These are phyloP conservation scores for Recurvirostra avosetta DNA, from an alignment of 2,113 vertebrate genomes.

Conservation along the genomic window DNA sequence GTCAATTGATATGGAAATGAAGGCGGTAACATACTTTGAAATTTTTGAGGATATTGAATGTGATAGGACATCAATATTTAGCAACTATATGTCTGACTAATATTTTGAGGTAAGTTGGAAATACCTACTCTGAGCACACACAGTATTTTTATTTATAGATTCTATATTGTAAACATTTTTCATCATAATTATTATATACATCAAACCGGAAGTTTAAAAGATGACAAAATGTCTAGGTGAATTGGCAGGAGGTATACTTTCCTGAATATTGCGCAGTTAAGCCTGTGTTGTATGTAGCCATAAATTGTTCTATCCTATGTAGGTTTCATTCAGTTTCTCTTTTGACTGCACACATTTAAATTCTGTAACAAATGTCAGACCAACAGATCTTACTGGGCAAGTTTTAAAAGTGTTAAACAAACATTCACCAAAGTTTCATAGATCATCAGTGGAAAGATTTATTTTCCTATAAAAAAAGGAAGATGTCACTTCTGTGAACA, in stretches of 20 bases:
- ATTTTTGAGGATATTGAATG: slow-evolving; percentile 26
- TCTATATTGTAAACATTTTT: background rate
- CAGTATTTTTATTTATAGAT: background rate
- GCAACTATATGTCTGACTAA: background rate
- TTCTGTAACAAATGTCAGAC: background rate
- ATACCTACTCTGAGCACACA: background rate
- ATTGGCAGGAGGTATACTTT: background rate
- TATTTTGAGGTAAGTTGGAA: slow-evolving; percentile 30
- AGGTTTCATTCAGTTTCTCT: background rate
- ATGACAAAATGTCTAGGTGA: background rate
- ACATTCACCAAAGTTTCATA: background rate
- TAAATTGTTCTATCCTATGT: background rate
- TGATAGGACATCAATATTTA: background rate
- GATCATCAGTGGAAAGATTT: background rate
- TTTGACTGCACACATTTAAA: background rate
- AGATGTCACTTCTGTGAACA: background rate
- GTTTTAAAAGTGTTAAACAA: background rate
- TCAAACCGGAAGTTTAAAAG: background rate
- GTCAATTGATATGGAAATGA: slow-evolving; percentile 52
- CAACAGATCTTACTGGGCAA: background rate
- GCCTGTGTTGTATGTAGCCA: background rate
- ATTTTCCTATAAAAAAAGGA: background rate
- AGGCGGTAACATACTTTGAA: background rate
- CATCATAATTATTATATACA: background rate
- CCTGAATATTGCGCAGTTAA: background rate